Base-by-base conservation (phyloP, 2,888 invertebrate species). In the Nysson spinosus region DNA sequence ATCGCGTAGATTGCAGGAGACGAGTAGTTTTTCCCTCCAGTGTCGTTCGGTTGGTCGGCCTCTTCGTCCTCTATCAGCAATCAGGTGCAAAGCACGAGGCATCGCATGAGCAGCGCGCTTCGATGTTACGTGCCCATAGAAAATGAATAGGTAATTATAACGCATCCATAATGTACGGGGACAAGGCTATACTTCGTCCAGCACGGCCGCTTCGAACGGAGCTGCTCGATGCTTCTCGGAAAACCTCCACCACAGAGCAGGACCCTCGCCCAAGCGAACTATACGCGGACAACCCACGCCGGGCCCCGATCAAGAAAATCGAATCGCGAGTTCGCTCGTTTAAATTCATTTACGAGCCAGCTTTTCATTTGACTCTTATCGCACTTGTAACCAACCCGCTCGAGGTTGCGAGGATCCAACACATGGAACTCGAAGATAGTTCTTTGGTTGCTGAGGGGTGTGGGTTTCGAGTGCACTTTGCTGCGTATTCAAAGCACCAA, bases 121-220 rank as follows among this genome's bases (percentile, higher is more conserved):
- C 72, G 75, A 77, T 74, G 82, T 81, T 75, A 79, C 80, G 78
- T 80, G 79, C 75, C 73, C 76, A 68, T 77, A 75, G 80, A 82
- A 79, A 83, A 81, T 78, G 81, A 80, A 84, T 84, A 80, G 80
- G 75, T 83, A 83, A 83, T 84, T 82, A 83, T 78, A 79, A 77
- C 63, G 81, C 79, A 80, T 82, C 75, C 77, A 77, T 80, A 81
- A 84, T 82, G 79, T 79, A 72, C 67, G 32, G 47, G 47, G 70
- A 69, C 75, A 75, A 58, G 75, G 51, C 40, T 60, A 35, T 49
- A 57, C 49, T 44, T 46, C 46, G 51, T 26, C 39, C 37, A 50
- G 5, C 19, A 24, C 12, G 40, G 37, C 51, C 34, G 28, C 32
- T 28, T 37, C 55, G 50, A 19, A 43, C 51, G 44, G 12, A 14